Evolutionary conservation across 2,888 invertebrate genomes (phyloP), one percentile per base, ranked within the genome.

Genomic region (Eledona agricola): DNA sequence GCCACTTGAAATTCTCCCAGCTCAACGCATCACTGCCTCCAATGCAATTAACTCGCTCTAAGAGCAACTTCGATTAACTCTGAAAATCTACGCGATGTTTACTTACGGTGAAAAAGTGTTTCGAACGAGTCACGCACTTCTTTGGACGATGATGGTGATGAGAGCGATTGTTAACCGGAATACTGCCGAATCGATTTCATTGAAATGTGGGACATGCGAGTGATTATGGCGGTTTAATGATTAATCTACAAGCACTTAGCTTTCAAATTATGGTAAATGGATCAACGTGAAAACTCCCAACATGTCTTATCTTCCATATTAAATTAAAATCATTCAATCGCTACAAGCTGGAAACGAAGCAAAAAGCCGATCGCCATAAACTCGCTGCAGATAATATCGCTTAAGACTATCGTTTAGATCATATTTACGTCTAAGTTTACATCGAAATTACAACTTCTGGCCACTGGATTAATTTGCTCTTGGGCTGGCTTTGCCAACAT

Each of bases 41-140:
- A 25, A 25, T 23, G 40, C 40, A 40, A 38, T 38, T 40, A 40
- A 16, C 40, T 40, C 28, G 17, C 9, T 40, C 40, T 28, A 38
- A 11, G 22, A 23, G 38, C 38, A 23, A 7, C 11, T 34, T 34
- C 9, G 34, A 34, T 34, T 34, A 15, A 12, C 15, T 15, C 17
- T 4, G 31, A 16, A 16, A 31, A 31, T 31, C 10, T 31, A 31
- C 31, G n/a, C n/a, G n/a, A 34, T 34, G 34, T 34, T 34, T 34
- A 9, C 34, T 34, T 26, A 6, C 9, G 3, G 11, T 12, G 28
- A 19, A 28, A 40, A 28, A 28, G 31, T 31, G 16, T 5, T n/a
- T 25, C 7, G n/a, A 25, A 3, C 25, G 3, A 31, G 31, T 31
- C 16, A 16, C 16, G 31, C n/a, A 13, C 15, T 31, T 31, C 10